Percentiles rank a stretch among this genome's conserved stretches.
Evolutionary conservation across 2,113 vertebrate species (phyloP).

Genomic region (Lagopus muta): DNA sequence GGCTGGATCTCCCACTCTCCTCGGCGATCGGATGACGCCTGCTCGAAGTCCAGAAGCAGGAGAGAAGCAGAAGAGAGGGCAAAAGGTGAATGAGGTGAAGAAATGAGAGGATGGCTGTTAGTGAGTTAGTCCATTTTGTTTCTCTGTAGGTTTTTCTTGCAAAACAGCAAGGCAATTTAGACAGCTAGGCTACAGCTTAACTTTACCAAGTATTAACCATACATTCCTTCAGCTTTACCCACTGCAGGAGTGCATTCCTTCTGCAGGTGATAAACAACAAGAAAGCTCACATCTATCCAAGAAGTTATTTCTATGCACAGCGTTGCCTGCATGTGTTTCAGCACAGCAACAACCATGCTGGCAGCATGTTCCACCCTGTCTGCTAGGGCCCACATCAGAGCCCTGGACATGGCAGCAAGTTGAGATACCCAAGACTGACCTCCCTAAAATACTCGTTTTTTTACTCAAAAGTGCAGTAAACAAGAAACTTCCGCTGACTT

Average conservation of each 20-base stretch:
- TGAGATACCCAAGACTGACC: not conserved
- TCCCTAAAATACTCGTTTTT: not conserved
- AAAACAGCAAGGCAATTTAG: conserved; percentile 54
- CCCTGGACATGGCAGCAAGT: not conserved
- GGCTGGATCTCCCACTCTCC: conserved; percentile 98
- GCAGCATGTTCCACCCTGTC: fast-evolving
- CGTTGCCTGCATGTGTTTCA: not conserved
- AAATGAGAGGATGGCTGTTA: conserved; percentile 72
- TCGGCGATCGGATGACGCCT: conserved; percentile 92
- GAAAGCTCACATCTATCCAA: not conserved
- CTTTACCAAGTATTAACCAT: not conserved
- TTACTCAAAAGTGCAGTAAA: not conserved
- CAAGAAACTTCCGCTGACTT: not conserved
- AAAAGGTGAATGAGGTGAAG: conserved; percentile 78
- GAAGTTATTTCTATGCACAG: not conserved
- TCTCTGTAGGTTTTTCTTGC: not conserved
- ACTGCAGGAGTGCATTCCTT: not conserved
- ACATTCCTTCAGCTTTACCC: not conserved
- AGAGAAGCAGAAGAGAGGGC: conserved; percentile 68
- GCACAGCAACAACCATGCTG: not conserved
- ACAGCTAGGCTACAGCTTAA: conserved; percentile 12
- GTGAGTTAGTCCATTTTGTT: conserved; percentile 30
- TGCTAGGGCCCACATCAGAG: not conserved
- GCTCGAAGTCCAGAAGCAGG: conserved; percentile 71
- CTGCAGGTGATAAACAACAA: not conserved